Percentiles rank a stretch among this genome's conserved stretches.
Evolutionary conservation across 2,797 vertebrate species (phyloP).

Genomic region (Tympanoctomys barrerae): DNA sequence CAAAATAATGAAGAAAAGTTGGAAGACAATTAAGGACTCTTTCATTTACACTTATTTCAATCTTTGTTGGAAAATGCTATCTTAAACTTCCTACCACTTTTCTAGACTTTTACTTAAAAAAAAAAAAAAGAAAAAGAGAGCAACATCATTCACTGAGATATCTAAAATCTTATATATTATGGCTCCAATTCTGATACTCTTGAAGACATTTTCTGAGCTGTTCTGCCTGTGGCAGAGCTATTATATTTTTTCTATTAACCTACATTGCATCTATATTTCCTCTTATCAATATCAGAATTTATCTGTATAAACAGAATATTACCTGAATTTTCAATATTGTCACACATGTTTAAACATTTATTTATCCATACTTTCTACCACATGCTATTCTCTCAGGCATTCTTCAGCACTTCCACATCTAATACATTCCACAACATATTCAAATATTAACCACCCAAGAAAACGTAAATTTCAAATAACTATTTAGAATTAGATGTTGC

Average conservation of each 20-base stretch:
- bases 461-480: not conserved
- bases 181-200: fast-evolving
- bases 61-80: not conserved
- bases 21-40: not conserved
- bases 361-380: not conserved
- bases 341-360: not conserved
- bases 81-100: not conserved
- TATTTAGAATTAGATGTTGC: not conserved
- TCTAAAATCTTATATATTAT: not conserved
- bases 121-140: no score
- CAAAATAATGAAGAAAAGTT: not conserved
- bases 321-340: not conserved
- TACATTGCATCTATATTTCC: not conserved
- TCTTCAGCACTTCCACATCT: not conserved
- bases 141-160: not conserved
- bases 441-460: not conserved
- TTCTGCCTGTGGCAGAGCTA: not conserved
- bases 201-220: not conserved
- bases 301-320: not conserved
- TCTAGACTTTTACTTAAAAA: not conserved
- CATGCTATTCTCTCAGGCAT: not conserved
- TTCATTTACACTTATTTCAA: not conserved
- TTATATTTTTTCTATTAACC: not conserved
- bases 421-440: not conserved
- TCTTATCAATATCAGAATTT: not conserved